phyloP scores from a whole-genome alignment of 2,888 invertebrate species.

The Plemyria rubiginata region DNA sequence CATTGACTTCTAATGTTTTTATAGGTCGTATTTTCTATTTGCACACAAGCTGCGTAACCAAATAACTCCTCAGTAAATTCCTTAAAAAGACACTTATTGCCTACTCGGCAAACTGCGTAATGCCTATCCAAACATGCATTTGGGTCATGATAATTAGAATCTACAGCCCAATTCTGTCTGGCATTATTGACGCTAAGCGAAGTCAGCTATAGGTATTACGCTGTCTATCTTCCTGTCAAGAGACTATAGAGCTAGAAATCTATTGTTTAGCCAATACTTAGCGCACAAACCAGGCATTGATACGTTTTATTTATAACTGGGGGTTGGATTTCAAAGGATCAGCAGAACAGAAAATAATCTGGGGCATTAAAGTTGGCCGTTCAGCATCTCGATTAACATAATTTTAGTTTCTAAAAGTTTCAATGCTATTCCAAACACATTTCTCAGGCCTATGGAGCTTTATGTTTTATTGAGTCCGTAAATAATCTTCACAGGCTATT shows the following conservation, averaged over 20 bases:
- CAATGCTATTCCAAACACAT: neutral
- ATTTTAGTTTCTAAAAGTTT: neutral
- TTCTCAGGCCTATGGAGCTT: neutral
- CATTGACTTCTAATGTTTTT: slow-evolving; percentile 3
- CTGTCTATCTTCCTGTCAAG: slow-evolving; percentile 6
- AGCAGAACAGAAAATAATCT: neutral
- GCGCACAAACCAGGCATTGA: neutral
- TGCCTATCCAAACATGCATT: slow-evolving; percentile 13
- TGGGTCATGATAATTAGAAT: slow-evolving; percentile 15
- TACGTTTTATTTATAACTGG: neutral
- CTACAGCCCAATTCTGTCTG: slow-evolving; percentile 11
- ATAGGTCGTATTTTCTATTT: slow-evolving; percentile 7
- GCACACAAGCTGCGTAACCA: neutral
- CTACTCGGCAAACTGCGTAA: slow-evolving; percentile 3
- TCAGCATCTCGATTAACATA: neutral
- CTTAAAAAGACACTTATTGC: slow-evolving; percentile 10
- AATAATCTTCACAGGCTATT: too few species aligned
- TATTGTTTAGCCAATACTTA: slow-evolving; percentile 3
- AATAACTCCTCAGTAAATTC: slow-evolving; percentile 7
- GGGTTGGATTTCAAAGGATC: neutral
- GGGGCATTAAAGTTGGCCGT: neutral
- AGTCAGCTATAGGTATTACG: slow-evolving; percentile 5
- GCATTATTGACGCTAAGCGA: slow-evolving; percentile 3
- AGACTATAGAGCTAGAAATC: neutral
- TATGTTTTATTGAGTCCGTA: neutral